phyloP scores from a whole-genome alignment of 2,888 invertebrate species.

The Agrilus cyanescens region DNA sequence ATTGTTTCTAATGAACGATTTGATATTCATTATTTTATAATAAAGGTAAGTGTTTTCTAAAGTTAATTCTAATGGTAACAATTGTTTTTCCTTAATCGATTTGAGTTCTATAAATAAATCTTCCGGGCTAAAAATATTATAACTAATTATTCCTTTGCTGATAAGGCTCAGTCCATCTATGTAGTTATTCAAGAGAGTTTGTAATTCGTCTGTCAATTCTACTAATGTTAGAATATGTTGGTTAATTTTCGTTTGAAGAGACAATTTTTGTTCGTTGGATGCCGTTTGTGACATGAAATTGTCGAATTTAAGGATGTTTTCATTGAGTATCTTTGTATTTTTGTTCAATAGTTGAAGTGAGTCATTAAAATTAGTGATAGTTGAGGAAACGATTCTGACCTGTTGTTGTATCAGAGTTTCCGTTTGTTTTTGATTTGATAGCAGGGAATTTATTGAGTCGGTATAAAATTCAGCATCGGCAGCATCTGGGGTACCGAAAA shows the following conservation, averaged over 20 bases:
- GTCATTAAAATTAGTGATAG: slow-evolving; percentile 15
- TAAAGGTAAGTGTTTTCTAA: neutral
- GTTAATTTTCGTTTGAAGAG: neutral
- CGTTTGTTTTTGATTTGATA: slow-evolving; percentile 12
- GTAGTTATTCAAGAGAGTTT: neutral
- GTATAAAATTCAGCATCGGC: slow-evolving; percentile 15
- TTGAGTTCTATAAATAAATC: neutral
- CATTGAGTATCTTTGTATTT: slow-evolving; percentile 1
- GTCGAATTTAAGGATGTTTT: neutral
- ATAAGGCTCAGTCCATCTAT: neutral
- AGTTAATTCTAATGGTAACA: too few relatives aligned
- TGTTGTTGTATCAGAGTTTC: slow-evolving; percentile 17
- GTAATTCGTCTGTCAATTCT: neutral
- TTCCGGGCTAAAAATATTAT: neutral
- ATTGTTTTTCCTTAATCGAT: neutral
- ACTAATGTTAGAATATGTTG: neutral
- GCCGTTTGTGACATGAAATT: too few relatives aligned
- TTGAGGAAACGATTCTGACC: slow-evolving; percentile 15
- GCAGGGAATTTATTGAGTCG: slow-evolving; percentile 10
- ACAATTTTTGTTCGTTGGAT: neutral
- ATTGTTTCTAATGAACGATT: neutral
- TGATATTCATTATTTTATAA: neutral
- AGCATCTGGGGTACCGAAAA: slow-evolving; percentile 15
- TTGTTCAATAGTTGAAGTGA: slow-evolving; percentile 11
- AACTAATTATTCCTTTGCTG: too few relatives aligned